Conservation (phyloP, 1,140 invertebrate genomes). For the Ceratina japonica region DNA sequence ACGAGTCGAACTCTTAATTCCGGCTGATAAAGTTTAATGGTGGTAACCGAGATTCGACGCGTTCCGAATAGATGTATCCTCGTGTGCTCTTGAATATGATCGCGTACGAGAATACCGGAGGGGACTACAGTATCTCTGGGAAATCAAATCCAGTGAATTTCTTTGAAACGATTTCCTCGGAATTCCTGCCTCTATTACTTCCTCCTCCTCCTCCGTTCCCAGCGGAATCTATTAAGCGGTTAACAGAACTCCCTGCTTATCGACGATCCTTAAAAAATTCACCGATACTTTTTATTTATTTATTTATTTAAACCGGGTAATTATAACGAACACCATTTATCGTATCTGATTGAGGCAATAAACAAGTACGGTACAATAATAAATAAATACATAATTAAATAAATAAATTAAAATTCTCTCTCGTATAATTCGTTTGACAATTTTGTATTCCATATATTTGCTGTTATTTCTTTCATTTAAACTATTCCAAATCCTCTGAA, state of each 20-base stretch:
- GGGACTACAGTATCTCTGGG: neutral
- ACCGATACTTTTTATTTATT: too few relatives aligned
- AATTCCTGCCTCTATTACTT: neutral
- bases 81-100: neutral
- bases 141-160: constrained; percentile 10
- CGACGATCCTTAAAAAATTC: too few relatives aligned
- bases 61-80: neutral
- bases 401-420: too few relatives aligned
- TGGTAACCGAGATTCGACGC: constrained; percentile 28
- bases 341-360: too few relatives aligned
- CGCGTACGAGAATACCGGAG: neutral
- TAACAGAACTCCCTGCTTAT: neutral
- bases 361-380: too few relatives aligned
- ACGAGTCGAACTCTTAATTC: constrained; percentile 36
- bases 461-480: too few relatives aligned
- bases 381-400: too few relatives aligned
- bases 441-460: too few relatives aligned
- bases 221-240: neutral
- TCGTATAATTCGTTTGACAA: too few relatives aligned
- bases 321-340: too few relatives aligned
- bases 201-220: neutral
- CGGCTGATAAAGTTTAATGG: constrained; percentile 48
- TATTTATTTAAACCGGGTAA: too few relatives aligned
- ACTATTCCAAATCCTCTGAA: too few relatives aligned
- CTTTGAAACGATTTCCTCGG: neutral